Evolutionary conservation across 2,797 vertebrate species (phyloP).

Genomic region (Merluccius polli): DNA sequence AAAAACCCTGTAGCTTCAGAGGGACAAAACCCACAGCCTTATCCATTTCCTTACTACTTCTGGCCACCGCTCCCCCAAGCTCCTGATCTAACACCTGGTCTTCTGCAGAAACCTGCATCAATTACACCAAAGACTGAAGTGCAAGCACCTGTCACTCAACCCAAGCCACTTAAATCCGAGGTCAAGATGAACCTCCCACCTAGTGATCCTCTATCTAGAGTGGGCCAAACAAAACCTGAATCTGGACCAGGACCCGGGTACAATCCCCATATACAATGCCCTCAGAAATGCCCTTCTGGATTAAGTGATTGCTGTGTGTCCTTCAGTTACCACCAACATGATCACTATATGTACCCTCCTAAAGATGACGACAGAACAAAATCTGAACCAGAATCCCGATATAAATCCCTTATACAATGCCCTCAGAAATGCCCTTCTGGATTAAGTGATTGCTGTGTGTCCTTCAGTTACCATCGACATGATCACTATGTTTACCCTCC

Average conservation of each 20-base stretch:
- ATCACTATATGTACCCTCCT: constrained; percentile 50
- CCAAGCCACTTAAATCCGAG: neutral
- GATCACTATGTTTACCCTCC: constrained; percentile 48
- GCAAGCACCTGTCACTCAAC: neutral
- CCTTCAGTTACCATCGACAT: constrained; percentile 67
- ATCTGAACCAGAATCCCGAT: neutral
- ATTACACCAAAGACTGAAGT: neutral
- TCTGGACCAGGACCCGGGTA: neutral
- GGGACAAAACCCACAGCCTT: neutral
- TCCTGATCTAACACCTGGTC: neutral
- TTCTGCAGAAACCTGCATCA: neutral
- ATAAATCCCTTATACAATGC: constrained; percentile 30
- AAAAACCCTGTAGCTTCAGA: neutral
- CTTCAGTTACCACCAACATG: constrained; percentile 65
- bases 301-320: constrained; percentile 59
- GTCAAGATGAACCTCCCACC: neutral
- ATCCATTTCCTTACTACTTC: neutral
- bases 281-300: constrained; percentile 41
- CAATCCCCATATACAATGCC: constrained; percentile 29
- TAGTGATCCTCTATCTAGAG: neutral
- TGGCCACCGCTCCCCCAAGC: neutral
- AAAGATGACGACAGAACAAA: too few relatives aligned
- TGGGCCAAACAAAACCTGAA: neutral
- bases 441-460: constrained; percentile 56
- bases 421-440: constrained; percentile 41